Percentiles rank a stretch among this genome's conserved stretches.
Conservation (phyloP, 2,113 vertebrate genomes). For the Reinhardtius hippoglossoides region DNA sequence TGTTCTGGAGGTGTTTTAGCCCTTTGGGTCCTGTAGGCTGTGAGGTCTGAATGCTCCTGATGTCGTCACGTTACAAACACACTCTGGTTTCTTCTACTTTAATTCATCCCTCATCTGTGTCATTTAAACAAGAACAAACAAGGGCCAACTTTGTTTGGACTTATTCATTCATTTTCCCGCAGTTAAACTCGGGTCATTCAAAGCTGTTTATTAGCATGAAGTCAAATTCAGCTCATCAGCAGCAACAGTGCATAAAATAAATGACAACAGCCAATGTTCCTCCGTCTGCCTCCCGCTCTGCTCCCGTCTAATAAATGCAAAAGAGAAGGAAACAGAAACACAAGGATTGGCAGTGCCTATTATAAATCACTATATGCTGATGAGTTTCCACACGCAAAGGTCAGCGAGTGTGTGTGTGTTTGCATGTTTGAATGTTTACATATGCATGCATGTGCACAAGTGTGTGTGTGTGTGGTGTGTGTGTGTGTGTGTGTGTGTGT, state of each 20-base stretch:
- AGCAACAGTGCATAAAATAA: slow-evolving; percentile 49
- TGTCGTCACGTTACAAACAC: too few species aligned
- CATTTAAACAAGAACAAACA: background rate
- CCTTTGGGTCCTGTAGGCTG: too few species aligned
- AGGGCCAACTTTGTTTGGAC: background rate
- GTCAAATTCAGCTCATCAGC: slow-evolving; percentile 51
- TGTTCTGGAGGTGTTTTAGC: too few species aligned
- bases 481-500: slow-evolving; percentile 21
- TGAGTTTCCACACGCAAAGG: slow-evolving; percentile 68
- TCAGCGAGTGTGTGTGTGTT: slow-evolving; percentile 55
- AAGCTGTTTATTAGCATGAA: slow-evolving; percentile 30
- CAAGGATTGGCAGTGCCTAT: slow-evolving; percentile 58
- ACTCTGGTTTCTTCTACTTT: too few species aligned
- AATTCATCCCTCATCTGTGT: background rate
- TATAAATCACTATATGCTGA: slow-evolving; percentile 76
- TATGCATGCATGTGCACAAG: slow-evolving; percentile 53
- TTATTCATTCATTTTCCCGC: background rate
- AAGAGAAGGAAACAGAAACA: slow-evolving; percentile 11
- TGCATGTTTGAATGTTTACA: slow-evolving; percentile 64
- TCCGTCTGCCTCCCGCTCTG: background rate
- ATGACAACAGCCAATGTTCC: slow-evolving; percentile 39
- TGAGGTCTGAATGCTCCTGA: too few species aligned
- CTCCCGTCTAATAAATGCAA: slow-evolving; percentile 57
- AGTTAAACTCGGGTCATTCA: background rate
- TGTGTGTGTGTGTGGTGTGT: slow-evolving; percentile 36